A percentile compares a stretch with the other conserved stretches of the same genome.
Evolutionary conservation across 2,113 vertebrate species (phyloP).

Genomic region (Eulemur rufifrons): DNA sequence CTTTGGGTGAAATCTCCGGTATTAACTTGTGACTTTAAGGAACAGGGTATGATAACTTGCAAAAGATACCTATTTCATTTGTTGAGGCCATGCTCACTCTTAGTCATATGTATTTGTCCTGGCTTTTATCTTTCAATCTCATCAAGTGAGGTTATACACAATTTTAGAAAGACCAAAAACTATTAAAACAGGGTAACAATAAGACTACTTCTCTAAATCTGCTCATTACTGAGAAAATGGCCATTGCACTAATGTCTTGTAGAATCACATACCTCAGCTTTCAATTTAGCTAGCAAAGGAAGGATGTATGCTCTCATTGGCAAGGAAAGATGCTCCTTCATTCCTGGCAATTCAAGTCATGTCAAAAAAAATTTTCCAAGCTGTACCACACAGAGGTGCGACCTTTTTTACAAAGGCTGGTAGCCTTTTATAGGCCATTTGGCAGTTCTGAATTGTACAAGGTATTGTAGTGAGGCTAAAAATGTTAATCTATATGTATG

Average conservation of each 20-base stretch:
- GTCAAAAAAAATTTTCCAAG: background rate
- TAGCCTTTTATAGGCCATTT: background rate
- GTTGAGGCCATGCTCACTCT: background rate
- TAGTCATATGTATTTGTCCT: background rate
- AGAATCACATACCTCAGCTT: background rate
- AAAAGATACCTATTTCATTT: background rate
- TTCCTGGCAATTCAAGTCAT: background rate
- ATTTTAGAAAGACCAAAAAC: background rate
- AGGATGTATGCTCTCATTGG: background rate
- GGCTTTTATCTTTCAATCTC: background rate
- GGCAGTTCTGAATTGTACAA: background rate
- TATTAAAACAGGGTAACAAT: background rate
- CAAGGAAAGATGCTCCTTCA: background rate
- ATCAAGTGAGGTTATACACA: background rate
- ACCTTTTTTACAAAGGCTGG: background rate
- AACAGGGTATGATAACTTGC: background rate
- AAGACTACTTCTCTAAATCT: background rate
- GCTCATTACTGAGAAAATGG: background rate
- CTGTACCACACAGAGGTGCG: background rate
- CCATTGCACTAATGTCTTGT: background rate
- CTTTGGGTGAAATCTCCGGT: background rate
- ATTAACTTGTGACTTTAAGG: slow-evolving; percentile 8
- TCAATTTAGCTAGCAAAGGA: background rate
- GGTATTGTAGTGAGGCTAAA: slow-evolving; percentile 13
- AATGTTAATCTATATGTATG: background rate